Conservation (phyloP, 2,113 vertebrate species). For the Nematolebias whitei region DNA sequence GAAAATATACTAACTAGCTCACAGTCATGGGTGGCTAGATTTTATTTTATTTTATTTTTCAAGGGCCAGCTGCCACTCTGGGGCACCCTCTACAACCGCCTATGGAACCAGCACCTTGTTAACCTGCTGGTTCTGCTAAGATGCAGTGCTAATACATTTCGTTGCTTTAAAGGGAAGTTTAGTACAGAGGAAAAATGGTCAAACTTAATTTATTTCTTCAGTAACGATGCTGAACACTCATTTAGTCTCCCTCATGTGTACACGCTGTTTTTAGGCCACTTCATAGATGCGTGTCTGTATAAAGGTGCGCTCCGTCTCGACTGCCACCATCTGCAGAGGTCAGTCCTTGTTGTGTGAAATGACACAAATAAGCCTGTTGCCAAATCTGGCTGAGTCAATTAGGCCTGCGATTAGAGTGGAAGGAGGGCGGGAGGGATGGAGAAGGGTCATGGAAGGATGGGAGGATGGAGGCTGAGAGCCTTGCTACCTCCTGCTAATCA, state of each 20-base stretch:
- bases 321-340: conserved; percentile 49
- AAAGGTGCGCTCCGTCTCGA: conserved; percentile 23
- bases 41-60: no score
- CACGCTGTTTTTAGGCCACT: no score
- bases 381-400: conserved; percentile 79
- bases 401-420: conserved; percentile 64
- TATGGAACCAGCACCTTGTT: conserved; percentile 11
- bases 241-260: background rate
- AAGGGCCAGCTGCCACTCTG: no score
- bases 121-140: conserved; percentile 17
- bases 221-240: background rate
- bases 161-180: conserved; percentile 2
- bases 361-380: conserved; percentile 71
- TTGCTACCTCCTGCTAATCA: conserved; percentile 41
- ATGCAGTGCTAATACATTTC: no score
- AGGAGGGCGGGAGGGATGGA: background rate
- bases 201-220: no score
- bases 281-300: no score
- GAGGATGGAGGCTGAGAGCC: conserved; percentile 5
- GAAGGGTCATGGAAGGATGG: background rate
- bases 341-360: conserved; percentile 66
- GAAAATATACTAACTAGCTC: no score
- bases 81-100: no score
- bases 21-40: no score
- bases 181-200: background rate